Evolutionary conservation across 2,888 invertebrate species (phyloP), one percentile per base, ranked within the genome.

Genomic region (Pegoplata infirma): DNA sequence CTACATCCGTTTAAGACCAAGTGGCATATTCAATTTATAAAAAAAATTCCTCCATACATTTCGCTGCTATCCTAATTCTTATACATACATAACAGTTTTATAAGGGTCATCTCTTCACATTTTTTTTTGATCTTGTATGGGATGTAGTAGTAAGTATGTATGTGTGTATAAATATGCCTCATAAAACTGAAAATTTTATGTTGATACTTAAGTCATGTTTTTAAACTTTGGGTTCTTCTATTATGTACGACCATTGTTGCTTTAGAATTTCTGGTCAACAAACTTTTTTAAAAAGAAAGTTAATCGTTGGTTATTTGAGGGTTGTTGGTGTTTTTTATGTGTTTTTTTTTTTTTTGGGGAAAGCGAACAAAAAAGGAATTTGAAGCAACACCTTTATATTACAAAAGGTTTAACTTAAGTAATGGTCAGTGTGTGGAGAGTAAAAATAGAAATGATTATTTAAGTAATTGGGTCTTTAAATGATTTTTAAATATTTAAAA

Each of bases 171-270:
- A n/a, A 40, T 5, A 66, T 58, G 49, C 12, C 21, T 19, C 55
- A 69, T 75, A 61, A 75, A 71, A 56, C 75, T 58, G 10, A 63
- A 75, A 51, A 67, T 71, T 79, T 79, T 75, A 79, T 79, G 75
- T 61, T 75, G 71, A 71, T 79, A 75, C 78, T 79, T 74, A 75
- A 71, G 74, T 63, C 66, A 25, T 74, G 74, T 61, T 71, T 71
- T 74, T 64, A 69, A 56, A 59, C 40, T 64, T 69, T 71, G 58
- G 23, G 49, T 46, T 63, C 23, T 51, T 51, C 2, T 21, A 44
- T 44, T 59, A 36, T 36, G 36, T 36, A 10, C 10, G 19, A 25
- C 63, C 46, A 72, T 53, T 75, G 71, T 72, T 66, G 47, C 55
- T 63, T 67, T 44, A 16, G 36, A 64, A 44, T 75, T 79, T 71